Percentiles rank a stretch among this genome's conserved stretches.
phyloP scores from a whole-genome alignment of 2,113 vertebrate genomes.

The Barbus barbus region DNA sequence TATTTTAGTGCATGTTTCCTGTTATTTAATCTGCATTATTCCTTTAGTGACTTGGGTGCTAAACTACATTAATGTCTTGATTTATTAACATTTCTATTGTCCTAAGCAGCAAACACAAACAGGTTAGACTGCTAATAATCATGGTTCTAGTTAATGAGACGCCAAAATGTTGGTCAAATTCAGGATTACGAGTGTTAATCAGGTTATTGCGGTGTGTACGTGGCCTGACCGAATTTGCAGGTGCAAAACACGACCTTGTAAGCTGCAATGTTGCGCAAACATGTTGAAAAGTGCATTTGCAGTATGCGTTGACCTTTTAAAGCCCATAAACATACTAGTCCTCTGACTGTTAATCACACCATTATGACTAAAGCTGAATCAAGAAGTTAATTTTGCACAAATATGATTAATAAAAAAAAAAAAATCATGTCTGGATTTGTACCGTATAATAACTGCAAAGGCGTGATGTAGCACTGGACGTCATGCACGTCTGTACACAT shows the following conservation, averaged over 20 bases:
- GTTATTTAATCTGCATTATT: background rate
- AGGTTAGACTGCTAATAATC: background rate
- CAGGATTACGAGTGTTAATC: background rate
- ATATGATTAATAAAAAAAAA: background rate
- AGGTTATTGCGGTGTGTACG: background rate
- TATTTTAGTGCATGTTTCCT: background rate
- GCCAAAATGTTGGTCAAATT: background rate
- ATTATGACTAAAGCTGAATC: background rate
- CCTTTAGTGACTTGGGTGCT: background rate
- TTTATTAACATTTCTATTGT: background rate
- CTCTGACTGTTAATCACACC: background rate
- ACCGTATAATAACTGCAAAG: background rate
- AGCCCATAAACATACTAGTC: background rate
- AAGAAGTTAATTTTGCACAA: background rate
- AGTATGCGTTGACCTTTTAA: background rate
- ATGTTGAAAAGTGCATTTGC: conserved; percentile 64
- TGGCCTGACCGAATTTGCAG: conserved; percentile 18
- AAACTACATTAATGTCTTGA: background rate
- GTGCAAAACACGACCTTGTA: conserved; percentile 53
- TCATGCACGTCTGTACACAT: conserved; percentile 21
- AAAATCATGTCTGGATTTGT: background rate
- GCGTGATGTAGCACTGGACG: background rate
- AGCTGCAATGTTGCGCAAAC: conserved; percentile 66
- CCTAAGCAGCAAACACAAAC: background rate
- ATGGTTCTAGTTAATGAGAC: background rate